Conservation (phyloP, 2,888 invertebrate species). For the Sminthurinus aureus region DNA sequence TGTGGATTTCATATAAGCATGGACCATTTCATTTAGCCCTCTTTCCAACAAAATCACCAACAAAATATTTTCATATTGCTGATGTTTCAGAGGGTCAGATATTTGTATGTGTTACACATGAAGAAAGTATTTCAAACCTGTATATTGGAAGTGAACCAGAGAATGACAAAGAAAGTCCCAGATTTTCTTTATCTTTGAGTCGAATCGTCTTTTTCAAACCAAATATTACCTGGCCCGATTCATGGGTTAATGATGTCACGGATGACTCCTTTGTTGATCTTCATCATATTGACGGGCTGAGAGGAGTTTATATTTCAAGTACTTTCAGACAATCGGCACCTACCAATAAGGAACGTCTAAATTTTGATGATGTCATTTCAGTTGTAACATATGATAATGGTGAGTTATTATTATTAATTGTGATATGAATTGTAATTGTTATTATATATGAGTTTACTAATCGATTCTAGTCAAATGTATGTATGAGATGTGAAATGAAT, state of each 20-base stretch:
- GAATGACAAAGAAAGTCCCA: constrained; percentile 66
- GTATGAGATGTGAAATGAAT: too few relatives aligned
- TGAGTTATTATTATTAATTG: too few relatives aligned
- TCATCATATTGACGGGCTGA: constrained; percentile 84
- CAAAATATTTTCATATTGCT: constrained; percentile 78
- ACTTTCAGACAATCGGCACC: constrained; percentile 68
- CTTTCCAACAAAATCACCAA: constrained; percentile 75
- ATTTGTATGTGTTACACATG: constrained; percentile 83
- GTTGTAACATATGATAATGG: constrained; percentile 89
- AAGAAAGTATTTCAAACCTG: constrained; percentile 75
- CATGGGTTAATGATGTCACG: constrained; percentile 81
- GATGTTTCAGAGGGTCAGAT: constrained; percentile 81
- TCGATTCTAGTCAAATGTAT: too few relatives aligned
- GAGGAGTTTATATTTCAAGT: constrained; percentile 89
- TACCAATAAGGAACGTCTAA: constrained; percentile 60
- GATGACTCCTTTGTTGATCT: constrained; percentile 86
- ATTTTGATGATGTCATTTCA: constrained; percentile 79
- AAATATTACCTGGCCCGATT: constrained; percentile 79
- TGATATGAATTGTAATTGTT: too few relatives aligned
- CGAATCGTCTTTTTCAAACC: constrained; percentile 85
- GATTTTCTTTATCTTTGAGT: constrained; percentile 80
- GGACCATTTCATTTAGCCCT: constrained; percentile 75
- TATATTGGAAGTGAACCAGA: constrained; percentile 75
- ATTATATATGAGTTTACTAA: too few relatives aligned
- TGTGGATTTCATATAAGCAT: constrained; percentile 80